Conservation (phyloP, 2,888 invertebrate genomes). For the Platycheirus albimanus region DNA sequence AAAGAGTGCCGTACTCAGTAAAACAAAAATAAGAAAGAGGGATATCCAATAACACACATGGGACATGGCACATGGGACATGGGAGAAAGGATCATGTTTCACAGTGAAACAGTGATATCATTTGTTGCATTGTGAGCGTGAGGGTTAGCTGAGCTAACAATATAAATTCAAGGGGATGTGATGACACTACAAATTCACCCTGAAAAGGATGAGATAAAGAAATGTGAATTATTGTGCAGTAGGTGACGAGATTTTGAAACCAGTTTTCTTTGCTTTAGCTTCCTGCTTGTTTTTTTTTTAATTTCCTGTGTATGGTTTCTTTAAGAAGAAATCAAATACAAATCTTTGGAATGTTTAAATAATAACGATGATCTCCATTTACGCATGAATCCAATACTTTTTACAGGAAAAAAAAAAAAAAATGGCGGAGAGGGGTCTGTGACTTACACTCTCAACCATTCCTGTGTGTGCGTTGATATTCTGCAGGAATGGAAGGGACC, state of each 20-base stretch:
- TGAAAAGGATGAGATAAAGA: neutral
- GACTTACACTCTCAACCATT: no score
- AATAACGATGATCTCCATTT: no score
- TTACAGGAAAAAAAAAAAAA: no score
- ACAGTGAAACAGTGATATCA: slow-evolving; percentile 31
- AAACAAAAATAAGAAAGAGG: no score
- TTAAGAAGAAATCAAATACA: neutral
- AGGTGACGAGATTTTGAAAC: slow-evolving; percentile 52
- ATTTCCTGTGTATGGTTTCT: slow-evolving; percentile 14
- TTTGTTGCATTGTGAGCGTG: slow-evolving; percentile 52
- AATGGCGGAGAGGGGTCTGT: no score
- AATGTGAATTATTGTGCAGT: slow-evolving; percentile 22
- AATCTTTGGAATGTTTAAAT: no score
- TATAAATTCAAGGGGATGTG: slow-evolving; percentile 37
- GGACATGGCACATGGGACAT: slow-evolving; percentile 26
- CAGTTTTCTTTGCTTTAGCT: slow-evolving; percentile 27
- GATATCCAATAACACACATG: slow-evolving; percentile 58
- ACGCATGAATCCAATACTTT: no score
- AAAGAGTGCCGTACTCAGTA: slow-evolving; percentile 14
- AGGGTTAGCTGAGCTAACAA: slow-evolving; percentile 13
- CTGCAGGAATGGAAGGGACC: no score
- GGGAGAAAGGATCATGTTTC: slow-evolving; percentile 52
- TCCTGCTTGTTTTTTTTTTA: slow-evolving; percentile 31
- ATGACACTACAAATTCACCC: slow-evolving; percentile 35
- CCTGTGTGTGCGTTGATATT: no score